phyloP scores from a whole-genome alignment of 2,797 vertebrate species.

The Paramormyrops hopkinsi region DNA sequence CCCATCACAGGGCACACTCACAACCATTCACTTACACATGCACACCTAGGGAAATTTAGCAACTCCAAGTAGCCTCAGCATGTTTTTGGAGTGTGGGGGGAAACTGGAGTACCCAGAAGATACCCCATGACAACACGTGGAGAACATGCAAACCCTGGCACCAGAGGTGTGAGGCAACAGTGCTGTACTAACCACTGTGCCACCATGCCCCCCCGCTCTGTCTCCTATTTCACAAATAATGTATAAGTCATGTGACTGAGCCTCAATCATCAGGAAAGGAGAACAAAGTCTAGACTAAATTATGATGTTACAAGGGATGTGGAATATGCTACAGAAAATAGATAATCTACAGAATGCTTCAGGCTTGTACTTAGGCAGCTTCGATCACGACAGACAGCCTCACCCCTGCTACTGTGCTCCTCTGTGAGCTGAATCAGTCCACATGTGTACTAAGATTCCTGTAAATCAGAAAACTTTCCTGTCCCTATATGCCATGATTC shows the following conservation, averaged over 20 bases:
- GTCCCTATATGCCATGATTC: not conserved
- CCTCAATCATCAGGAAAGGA: not conserved
- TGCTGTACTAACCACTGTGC: not conserved
- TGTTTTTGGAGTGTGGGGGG: not conserved
- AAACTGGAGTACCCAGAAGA: not conserved
- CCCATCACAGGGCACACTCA: not conserved
- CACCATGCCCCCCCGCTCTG: not conserved
- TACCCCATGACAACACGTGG: not conserved
- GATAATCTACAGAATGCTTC: not conserved
- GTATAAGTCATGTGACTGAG: not conserved
- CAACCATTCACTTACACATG: too few relatives aligned
- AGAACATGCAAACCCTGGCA: not conserved
- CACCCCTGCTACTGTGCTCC: not conserved
- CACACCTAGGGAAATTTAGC: too few relatives aligned
- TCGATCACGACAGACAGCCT: not conserved
- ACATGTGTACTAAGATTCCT: not conserved
- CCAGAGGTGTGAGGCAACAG: not conserved
- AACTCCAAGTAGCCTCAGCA: not conserved
- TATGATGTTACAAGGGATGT: not conserved
- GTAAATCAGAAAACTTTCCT: not conserved
- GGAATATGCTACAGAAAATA: not conserved
- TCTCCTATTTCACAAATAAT: not conserved
- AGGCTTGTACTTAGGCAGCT: not conserved
- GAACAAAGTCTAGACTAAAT: not conserved
- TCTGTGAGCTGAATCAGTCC: not conserved